Percentiles rank a stretch among this genome's conserved stretches.
Conservation (phyloP, 2,113 vertebrate genomes). For the Atrichornis clamosus region DNA sequence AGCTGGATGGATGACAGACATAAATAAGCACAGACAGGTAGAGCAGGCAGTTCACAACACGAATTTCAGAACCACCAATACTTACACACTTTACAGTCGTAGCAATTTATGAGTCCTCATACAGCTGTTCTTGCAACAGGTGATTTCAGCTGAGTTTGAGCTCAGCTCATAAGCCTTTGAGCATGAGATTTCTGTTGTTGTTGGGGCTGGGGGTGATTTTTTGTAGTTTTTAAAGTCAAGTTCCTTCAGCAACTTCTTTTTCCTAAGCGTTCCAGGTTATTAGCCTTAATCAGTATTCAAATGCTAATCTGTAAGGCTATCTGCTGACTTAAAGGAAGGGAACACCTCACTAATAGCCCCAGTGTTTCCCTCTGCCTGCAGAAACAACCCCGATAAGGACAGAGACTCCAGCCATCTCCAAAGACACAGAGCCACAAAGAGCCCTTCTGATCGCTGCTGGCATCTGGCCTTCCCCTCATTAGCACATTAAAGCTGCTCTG, state of each 20-base stretch:
- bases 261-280: neutral
- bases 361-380: constrained; percentile 65
- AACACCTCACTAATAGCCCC: constrained; percentile 64
- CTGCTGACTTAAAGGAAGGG: constrained; percentile 53
- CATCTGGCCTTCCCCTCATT: constrained; percentile 78
- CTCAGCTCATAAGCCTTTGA: neutral
- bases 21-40: constrained; percentile 3
- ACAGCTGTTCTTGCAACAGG: neutral
- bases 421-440: constrained; percentile 73
- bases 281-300: constrained; percentile 34
- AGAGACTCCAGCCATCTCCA: constrained; percentile 72
- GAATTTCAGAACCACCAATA: neutral
- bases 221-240: neutral
- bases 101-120: constrained; percentile 6
- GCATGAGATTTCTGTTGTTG: neutral
- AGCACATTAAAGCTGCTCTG: constrained; percentile 82
- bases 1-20: neutral
- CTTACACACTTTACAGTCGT: neutral
- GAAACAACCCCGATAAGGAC: constrained; percentile 57
- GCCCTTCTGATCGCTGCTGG: constrained; percentile 66
- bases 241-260: constrained; percentile 2
- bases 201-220: neutral
- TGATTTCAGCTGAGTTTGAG: neutral
- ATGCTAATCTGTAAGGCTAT: constrained; percentile 34
- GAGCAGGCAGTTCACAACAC: neutral